These are phyloP conservation scores for Cyclophora punctaria DNA, from an alignment of 2,888 invertebrate genomes.

Conservation along the genomic window DNA sequence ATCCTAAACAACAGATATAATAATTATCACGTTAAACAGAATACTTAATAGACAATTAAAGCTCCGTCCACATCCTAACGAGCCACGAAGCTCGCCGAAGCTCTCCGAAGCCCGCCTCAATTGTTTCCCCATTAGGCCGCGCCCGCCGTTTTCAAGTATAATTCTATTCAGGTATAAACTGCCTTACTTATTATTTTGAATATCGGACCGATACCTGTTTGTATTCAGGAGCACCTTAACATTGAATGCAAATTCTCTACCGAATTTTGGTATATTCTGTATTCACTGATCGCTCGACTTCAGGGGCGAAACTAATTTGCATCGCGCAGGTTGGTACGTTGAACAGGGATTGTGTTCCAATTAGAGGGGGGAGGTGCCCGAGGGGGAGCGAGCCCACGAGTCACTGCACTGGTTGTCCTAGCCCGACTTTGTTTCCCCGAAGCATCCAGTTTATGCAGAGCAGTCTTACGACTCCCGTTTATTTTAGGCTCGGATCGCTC, in stretches of 20 bases:
- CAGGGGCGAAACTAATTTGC: constrained; percentile 16
- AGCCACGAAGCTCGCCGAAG: too few species aligned
- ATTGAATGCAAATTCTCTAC: neutral
- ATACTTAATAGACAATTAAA: too few species aligned
- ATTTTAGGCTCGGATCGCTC: too few species aligned
- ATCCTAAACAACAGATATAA: too few species aligned
- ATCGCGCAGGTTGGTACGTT: constrained; percentile 9
- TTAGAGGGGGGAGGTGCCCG: constrained; percentile 4
- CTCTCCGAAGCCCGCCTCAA: neutral
- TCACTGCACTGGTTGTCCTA: neutral
- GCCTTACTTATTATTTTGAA: neutral
- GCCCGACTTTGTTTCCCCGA: too few species aligned
- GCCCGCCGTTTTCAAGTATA: neutral
- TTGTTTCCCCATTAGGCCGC: neutral
- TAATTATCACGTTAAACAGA: too few species aligned
- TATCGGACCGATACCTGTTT: neutral
- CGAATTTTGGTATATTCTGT: constrained; percentile 1
- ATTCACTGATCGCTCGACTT: constrained; percentile 11
- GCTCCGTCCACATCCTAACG: too few species aligned
- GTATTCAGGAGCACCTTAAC: neutral
- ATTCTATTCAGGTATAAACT: neutral
- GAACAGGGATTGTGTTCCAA: constrained; percentile 21
- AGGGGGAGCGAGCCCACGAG: too few species aligned
- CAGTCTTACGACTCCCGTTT: too few species aligned
- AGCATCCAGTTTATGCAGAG: too few species aligned